Conservation (phyloP, 2,797 vertebrate genomes). For the Champsocephalus gunnari region DNA sequence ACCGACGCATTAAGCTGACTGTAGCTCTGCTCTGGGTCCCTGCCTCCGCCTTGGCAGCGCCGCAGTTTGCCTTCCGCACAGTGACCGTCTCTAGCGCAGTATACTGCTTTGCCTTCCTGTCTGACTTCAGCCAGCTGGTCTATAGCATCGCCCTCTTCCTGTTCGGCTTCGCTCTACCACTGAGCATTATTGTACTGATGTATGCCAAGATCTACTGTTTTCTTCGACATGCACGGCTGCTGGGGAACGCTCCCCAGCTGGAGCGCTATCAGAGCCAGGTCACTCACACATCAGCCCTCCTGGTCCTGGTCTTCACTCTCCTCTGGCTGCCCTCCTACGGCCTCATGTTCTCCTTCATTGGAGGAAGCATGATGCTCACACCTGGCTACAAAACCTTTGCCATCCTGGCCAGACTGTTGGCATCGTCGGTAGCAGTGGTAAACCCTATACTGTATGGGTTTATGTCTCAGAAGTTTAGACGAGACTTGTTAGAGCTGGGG, state of each 20-base stretch:
- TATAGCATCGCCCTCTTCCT: constrained; percentile 84
- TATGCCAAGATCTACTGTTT: constrained; percentile 85
- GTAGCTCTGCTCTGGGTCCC: constrained; percentile 81
- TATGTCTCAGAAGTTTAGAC: constrained; percentile 84
- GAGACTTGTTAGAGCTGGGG: constrained; percentile 73
- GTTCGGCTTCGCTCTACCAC: constrained; percentile 80
- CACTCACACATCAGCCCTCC: constrained; percentile 83
- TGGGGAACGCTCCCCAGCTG: constrained; percentile 74
- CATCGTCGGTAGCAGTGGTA: constrained; percentile 80
- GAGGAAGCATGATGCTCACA: constrained; percentile 26
- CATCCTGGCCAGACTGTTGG: constrained; percentile 79
- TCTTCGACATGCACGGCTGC: constrained; percentile 62
- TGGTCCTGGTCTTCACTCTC: constrained; percentile 84
- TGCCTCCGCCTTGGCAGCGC: constrained; percentile 77
- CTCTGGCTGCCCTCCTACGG: constrained; percentile 87
- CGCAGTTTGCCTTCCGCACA: constrained; percentile 83
- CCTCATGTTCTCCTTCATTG: constrained; percentile 83
- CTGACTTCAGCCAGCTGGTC: constrained; percentile 78
- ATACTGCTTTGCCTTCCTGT: constrained; percentile 85
- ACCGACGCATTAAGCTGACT: constrained; percentile 56
- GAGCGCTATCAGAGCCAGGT: constrained; percentile 86
- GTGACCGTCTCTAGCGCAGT: constrained; percentile 53
- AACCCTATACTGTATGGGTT: constrained; percentile 85
- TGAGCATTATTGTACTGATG: constrained; percentile 82
- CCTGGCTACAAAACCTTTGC: constrained; percentile 51